These are phyloP conservation scores for Ia io DNA, from an alignment of 2,113 vertebrate genomes.

Conservation along the genomic window DNA sequence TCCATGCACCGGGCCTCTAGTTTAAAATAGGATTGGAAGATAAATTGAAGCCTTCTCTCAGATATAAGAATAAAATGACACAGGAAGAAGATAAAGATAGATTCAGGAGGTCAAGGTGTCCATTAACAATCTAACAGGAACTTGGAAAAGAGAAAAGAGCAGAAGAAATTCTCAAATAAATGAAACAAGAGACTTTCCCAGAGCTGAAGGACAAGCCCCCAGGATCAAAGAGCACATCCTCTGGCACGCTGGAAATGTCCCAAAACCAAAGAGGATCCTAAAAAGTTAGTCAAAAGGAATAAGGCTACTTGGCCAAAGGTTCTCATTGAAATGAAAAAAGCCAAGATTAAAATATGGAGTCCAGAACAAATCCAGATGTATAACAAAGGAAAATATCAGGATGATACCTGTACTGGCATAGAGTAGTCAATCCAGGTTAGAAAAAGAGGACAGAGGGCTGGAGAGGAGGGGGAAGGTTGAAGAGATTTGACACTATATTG, in stretches of 20 bases:
- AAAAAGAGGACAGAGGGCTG: neutral
- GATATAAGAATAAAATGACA: neutral
- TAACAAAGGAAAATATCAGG: neutral
- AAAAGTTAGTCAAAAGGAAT: neutral
- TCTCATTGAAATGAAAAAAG: neutral
- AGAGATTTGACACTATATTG: neutral
- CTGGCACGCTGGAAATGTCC: neutral
- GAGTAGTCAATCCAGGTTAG: neutral
- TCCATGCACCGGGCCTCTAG: too few species aligned
- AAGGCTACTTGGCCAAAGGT: neutral
- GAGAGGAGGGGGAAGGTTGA: too few species aligned
- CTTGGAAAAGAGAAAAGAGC: neutral
- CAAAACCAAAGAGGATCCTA: neutral
- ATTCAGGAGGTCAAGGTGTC: neutral
- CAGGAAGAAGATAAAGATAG: neutral
- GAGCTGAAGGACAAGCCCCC: neutral
- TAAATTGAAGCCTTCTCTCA: neutral
- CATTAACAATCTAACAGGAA: neutral
- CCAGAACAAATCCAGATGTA: neutral
- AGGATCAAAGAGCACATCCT: neutral
- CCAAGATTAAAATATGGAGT: neutral
- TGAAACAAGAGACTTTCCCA: neutral
- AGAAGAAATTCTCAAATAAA: neutral
- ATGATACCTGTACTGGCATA: neutral
- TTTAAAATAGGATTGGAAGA: neutral